A percentile compares a stretch with the other conserved stretches of the same genome.
Evolutionary conservation across 2,797 vertebrate species (phyloP).

Genomic region (Masticophis lateralis): DNA sequence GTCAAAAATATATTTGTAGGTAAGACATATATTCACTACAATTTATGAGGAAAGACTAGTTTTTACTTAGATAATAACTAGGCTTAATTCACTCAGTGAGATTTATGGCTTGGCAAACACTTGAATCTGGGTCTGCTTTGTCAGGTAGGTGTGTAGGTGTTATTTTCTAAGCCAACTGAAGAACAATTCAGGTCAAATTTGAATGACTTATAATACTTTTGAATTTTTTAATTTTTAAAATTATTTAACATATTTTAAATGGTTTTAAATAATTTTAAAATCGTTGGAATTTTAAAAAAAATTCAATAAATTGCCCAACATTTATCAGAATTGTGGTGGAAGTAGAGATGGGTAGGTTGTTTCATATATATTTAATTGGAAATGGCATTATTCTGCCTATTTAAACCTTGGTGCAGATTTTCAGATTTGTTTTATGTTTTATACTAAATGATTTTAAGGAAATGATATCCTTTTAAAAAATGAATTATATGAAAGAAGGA

Average conservation of each 20-base stretch:
- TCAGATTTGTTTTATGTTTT: not conserved
- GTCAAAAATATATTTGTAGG: not conserved
- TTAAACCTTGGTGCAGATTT: not conserved
- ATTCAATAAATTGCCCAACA: not conserved
- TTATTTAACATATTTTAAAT: too few species aligned
- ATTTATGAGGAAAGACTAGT: not conserved
- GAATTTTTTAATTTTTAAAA: too few species aligned
- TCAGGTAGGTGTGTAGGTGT: not conserved
- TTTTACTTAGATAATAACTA: not conserved
- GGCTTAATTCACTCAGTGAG: not conserved
- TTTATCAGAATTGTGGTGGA: not conserved
- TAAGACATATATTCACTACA: not conserved
- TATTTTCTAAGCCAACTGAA: conserved; percentile 26
- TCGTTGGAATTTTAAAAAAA: not conserved
- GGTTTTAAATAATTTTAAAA: too few species aligned
- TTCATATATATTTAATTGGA: not conserved
- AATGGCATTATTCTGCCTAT: not conserved
- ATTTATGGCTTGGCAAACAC: not conserved
- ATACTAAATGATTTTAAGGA: conserved; percentile 14
- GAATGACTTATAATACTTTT: not conserved
- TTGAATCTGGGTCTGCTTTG: not conserved
- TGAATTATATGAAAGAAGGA: conserved; percentile 41
- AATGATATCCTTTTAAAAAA: not conserved
- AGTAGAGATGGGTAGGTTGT: not conserved
- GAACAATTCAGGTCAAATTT: conserved; percentile 17